phyloP scores from a whole-genome alignment of 2,888 invertebrate genomes.

The Scaptomyza cyrtandrae region DNA sequence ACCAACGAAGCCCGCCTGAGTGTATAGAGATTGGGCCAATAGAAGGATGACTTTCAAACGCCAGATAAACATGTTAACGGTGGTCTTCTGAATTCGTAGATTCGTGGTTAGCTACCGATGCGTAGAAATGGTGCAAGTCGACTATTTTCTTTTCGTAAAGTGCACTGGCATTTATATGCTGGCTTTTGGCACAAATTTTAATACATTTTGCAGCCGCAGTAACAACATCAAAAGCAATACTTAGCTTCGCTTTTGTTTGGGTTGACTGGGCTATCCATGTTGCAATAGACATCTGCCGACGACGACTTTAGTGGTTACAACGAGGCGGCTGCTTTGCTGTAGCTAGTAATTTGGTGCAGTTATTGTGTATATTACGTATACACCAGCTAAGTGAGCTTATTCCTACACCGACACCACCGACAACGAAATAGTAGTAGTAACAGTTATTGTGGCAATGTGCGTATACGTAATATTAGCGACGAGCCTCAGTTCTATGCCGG shows the following conservation, averaged over 20 bases:
- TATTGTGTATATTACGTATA: slow-evolving; percentile 72
- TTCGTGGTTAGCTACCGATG: slow-evolving; percentile 55
- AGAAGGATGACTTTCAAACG: slow-evolving; percentile 54
- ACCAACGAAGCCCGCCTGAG: slow-evolving; percentile 48
- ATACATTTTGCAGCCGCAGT: slow-evolving; percentile 65
- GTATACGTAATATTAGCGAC: slow-evolving; percentile 72
- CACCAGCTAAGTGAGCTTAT: slow-evolving; percentile 41
- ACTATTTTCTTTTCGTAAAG: slow-evolving; percentile 75
- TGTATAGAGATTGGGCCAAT: slow-evolving; percentile 47
- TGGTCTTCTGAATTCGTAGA: neutral
- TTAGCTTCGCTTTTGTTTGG: slow-evolving; percentile 66
- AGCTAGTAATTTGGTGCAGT: slow-evolving; percentile 76
- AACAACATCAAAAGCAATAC: slow-evolving; percentile 20
- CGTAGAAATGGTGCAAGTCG: slow-evolving; percentile 73
- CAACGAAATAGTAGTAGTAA: slow-evolving; percentile 29
- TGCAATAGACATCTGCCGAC: slow-evolving; percentile 78
- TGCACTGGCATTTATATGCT: slow-evolving; percentile 64
- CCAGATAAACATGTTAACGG: slow-evolving; percentile 46
- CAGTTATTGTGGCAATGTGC: slow-evolving; percentile 73
- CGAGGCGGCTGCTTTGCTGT: slow-evolving; percentile 36
- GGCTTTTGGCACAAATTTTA: slow-evolving; percentile 69
- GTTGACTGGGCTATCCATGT: slow-evolving; percentile 65
- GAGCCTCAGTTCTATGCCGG: slow-evolving; percentile 60
- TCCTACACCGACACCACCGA: slow-evolving; percentile 33
- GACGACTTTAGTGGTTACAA: slow-evolving; percentile 11